Percentiles rank a stretch among this genome's conserved stretches.
These are phyloP conservation scores for Synergus laeviventris DNA, from an alignment of 2,888 invertebrate genomes.

Conservation along the genomic window DNA sequence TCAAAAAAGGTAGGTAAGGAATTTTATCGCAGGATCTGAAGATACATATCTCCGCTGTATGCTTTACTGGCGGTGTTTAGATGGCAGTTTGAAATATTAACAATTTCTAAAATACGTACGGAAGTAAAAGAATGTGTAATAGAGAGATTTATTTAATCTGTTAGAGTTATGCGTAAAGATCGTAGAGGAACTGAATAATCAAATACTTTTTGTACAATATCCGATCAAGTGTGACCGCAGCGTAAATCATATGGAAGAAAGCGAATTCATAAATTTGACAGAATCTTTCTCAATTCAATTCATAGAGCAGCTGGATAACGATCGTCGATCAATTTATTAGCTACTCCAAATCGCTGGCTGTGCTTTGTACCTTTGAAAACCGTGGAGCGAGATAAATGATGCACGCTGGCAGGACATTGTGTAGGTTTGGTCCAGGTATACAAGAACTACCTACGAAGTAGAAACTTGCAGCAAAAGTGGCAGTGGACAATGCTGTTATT, in stretches of 20 bases:
- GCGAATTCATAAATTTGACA: slow-evolving; percentile 25
- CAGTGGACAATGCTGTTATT: slow-evolving; percentile 34
- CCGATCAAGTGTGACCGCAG: background rate
- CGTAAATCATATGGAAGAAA: background rate
- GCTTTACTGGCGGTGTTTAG: background rate
- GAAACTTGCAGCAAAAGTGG: background rate
- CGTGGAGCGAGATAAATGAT: slow-evolving; percentile 50
- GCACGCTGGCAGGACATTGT: slow-evolving; percentile 33
- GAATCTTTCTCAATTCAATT: slow-evolving; percentile 16
- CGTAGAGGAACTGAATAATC: background rate
- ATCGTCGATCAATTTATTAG: slow-evolving; percentile 40
- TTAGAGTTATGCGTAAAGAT: too few species aligned
- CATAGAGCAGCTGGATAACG: slow-evolving; percentile 25
- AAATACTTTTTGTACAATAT: background rate
- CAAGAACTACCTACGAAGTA: slow-evolving; percentile 2
- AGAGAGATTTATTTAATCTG: too few species aligned
- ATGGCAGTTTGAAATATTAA: too few species aligned
- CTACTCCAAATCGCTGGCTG: slow-evolving; percentile 25
- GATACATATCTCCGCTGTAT: background rate
- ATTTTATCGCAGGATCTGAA: slow-evolving; percentile 23
- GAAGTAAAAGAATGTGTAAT: too few species aligned
- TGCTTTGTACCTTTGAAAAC: slow-evolving; percentile 45
- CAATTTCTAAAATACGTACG: too few species aligned
- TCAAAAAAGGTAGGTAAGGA: slow-evolving; percentile 4
- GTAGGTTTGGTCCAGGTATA: slow-evolving; percentile 40